Conservation (phyloP, 2,113 vertebrate species). For the Dascyllus trimaculatus region DNA sequence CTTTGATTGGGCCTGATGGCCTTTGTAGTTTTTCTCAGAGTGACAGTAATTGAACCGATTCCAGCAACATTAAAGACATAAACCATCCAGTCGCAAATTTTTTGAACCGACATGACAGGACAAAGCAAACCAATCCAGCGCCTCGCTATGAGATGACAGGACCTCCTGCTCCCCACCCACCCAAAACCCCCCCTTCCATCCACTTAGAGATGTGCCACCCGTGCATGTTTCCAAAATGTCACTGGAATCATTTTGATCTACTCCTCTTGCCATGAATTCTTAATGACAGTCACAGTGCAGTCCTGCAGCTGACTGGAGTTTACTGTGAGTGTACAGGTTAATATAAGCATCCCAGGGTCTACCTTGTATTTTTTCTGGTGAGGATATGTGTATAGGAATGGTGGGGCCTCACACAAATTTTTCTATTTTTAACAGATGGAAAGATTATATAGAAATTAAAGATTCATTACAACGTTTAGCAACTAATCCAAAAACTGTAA, state of each 20-base stretch:
- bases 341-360: not conserved
- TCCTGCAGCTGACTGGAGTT: constrained; percentile 14
- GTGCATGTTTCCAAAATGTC: constrained; percentile 49
- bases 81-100: constrained; percentile 60
- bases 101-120: constrained; percentile 64
- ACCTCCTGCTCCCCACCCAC: constrained; percentile 41
- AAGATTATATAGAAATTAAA: not conserved
- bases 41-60: constrained; percentile 78
- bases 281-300: constrained; percentile 7
- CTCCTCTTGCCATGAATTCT: constrained; percentile 40
- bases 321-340: constrained; percentile 10
- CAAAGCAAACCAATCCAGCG: constrained; percentile 52
- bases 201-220: constrained; percentile 31
- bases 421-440: not conserved
- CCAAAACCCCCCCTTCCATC: constrained; percentile 27
- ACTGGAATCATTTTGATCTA: constrained; percentile 42
- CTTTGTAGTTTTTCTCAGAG: constrained; percentile 74
- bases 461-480: not conserved
- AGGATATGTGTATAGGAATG: not conserved
- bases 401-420: not conserved
- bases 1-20: constrained; percentile 68
- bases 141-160: constrained; percentile 49
- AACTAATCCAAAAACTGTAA: not conserved
- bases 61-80: constrained; percentile 73
- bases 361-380: not conserved